Evolutionary conservation across 2,888 invertebrate genomes (phyloP), one percentile per base, ranked within the genome.

Genomic region (Fragum whitleyi): DNA sequence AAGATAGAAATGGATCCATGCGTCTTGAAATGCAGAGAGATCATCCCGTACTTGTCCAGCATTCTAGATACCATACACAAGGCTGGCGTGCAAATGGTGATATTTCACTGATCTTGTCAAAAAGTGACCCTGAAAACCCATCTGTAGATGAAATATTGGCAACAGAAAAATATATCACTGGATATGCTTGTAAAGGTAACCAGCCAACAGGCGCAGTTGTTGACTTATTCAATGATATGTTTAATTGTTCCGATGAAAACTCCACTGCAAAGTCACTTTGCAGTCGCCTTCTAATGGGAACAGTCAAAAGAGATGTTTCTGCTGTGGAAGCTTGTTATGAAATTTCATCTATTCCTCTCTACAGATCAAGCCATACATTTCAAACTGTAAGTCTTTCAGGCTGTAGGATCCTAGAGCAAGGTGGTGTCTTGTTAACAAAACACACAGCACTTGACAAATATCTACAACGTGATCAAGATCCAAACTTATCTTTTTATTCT

Each of bases 371-470:
- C 71, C 86, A 87, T 59, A 28, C 32, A 3, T 86, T 87, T 76
- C 79, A 85, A 61, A 53, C 53, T 77, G 57, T 86, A 6, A 85
- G 86, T 72, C 51, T 87, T 16, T 55, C 79, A 53, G 87, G 87
- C 5, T 69, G 36, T 36, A 70, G 78, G 39, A 51, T 81, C 9
- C 26, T 29, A 7, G 21, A 32, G 36, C 29, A 62, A n/a, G 36
- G 14, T 29, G 62, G 32, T 19, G 9, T 19, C n/a, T n/a, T n/a
- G n/a, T n/a, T n/a, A n/a, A n/a, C n/a, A n/a, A n/a, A n/a, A n/a
- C n/a, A n/a, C n/a, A n/a, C n/a, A n/a, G n/a, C n/a, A n/a, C n/a
- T n/a, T n/a, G n/a, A n/a, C n/a, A n/a, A n/a, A n/a, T n/a, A n/a
- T n/a, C n/a, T n/a, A n/a, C n/a, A n/a, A n/a, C n/a, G n/a, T n/a